Evolutionary conservation across 2,888 invertebrate genomes (phyloP), one percentile per base, ranked within the genome.

Genomic region (Tinea trinotella): DNA sequence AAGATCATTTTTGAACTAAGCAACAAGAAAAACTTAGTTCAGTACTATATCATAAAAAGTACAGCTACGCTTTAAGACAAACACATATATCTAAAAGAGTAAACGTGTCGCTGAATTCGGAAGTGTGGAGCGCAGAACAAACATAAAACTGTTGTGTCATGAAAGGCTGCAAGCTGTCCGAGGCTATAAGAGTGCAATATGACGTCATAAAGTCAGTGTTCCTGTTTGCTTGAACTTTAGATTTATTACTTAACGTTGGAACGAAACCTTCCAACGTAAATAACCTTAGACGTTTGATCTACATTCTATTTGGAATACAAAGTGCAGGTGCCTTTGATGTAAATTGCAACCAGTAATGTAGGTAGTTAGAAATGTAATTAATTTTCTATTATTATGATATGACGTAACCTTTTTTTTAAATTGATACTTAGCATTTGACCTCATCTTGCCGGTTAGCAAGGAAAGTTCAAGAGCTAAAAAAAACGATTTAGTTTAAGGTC

Each of bases 81-180:
- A n/a, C n/a, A n/a, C n/a, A n/a, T n/a, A n/a, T n/a, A n/a, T n/a
- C n/a, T n/a, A n/a, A n/a, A n/a, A n/a, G n/a, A 30, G n/a, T 30
- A 30, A 30, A 10, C n/a, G 7, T 7, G 40, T 40, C 40, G 40
- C 40, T 15, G 6, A 7, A 5, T 40, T 40, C 40, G 40, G 13
- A 40, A 40, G n/a, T 4, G 6, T 12, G 13, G n/a, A n/a, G n/a
- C 30, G n/a, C 30, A n/a, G 13, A 40, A 46, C 46, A 18, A 46
- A 17, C 19, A 46, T 19, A 46, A 46, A 46, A 46, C 46, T 46
- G 15, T 15, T 13, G 15, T 40, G 40, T 40, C 40, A 13, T 40
- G 40, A 40, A 12, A 40, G 40, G 40, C 46, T 46, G 46, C 46
- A 46, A 46, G 46, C 46, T 46, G 46, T 46, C 46, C 17, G 19